Percentiles rank a stretch among this genome's conserved stretches.
phyloP scores from a whole-genome alignment of 2,113 vertebrate species.

The Gymnorhina tibicen region DNA sequence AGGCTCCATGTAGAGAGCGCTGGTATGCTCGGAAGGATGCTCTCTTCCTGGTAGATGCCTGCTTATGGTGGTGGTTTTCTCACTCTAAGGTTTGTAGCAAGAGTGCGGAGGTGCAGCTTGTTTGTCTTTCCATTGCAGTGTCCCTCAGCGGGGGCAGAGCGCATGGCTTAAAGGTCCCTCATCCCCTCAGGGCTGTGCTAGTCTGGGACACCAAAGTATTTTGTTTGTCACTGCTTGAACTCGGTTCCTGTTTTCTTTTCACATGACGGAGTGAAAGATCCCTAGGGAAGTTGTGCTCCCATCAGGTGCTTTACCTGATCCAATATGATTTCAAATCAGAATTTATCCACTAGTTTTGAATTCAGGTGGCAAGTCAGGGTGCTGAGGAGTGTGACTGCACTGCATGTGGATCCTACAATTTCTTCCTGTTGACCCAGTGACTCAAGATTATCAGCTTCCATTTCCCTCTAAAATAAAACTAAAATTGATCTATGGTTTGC shows the following conservation, averaged over 20 bases:
- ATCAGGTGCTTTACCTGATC: not conserved
- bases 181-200: not conserved
- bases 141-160: not conserved
- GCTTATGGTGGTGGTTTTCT: not conserved
- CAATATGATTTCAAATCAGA: not conserved
- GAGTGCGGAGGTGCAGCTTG: not conserved
- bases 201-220: not conserved
- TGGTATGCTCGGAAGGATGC: not conserved
- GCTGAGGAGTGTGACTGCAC: not conserved
- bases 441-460: not conserved
- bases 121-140: not conserved
- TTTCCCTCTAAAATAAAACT: not conserved
- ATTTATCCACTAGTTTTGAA: not conserved
- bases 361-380: not conserved
- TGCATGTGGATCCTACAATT: not conserved
- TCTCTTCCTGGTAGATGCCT: not conserved
- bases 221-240: not conserved
- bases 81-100: not conserved
- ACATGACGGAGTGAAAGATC: not conserved
- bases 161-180: not conserved
- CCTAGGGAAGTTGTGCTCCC: not conserved
- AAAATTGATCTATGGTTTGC: not conserved
- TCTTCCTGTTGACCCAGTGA: not conserved
- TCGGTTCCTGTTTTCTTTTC: not conserved
- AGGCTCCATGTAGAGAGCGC: not conserved